Conservation (phyloP, 2,888 invertebrate genomes). For the Athalia rosae region DNA sequence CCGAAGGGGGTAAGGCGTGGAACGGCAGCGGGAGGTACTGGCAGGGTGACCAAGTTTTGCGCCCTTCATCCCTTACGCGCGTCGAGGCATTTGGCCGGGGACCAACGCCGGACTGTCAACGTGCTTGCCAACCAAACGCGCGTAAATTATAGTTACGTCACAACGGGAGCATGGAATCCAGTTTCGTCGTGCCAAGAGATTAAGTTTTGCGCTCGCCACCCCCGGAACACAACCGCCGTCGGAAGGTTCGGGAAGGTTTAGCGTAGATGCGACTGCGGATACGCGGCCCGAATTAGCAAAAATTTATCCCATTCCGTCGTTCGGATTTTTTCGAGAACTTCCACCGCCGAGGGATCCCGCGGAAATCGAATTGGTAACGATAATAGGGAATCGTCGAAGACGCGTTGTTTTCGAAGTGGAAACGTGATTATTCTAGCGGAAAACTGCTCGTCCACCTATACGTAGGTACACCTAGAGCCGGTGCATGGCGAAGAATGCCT, state of each 20-base stretch:
- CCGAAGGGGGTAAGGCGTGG: background rate
- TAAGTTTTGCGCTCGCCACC: slow-evolving; percentile 48
- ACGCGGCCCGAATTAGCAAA: no score
- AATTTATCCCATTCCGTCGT: no score
- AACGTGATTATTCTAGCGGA: no score
- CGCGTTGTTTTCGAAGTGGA: no score
- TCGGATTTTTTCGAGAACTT: no score
- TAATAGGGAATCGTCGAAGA: no score
- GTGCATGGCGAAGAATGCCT: no score
- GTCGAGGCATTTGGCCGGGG: slow-evolving; percentile 38
- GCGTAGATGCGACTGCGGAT: background rate
- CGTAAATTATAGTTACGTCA: slow-evolving; percentile 66
- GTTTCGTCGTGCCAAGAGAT: slow-evolving; percentile 58
- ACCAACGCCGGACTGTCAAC: slow-evolving; percentile 54
- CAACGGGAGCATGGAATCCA: slow-evolving; percentile 52
- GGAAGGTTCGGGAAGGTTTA: slow-evolving; percentile 1
- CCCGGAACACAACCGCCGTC: background rate
- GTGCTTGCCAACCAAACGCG: slow-evolving; percentile 64
- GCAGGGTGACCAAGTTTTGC: background rate
- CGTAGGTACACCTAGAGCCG: no score
- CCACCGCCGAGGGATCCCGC: no score
- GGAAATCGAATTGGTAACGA: no score
- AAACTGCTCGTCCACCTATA: no score
- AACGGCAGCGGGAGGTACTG: background rate
- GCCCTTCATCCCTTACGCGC: slow-evolving; percentile 44